Base-by-base conservation (phyloP, 2,888 invertebrate genomes). In the Axea sp. region DNA sequence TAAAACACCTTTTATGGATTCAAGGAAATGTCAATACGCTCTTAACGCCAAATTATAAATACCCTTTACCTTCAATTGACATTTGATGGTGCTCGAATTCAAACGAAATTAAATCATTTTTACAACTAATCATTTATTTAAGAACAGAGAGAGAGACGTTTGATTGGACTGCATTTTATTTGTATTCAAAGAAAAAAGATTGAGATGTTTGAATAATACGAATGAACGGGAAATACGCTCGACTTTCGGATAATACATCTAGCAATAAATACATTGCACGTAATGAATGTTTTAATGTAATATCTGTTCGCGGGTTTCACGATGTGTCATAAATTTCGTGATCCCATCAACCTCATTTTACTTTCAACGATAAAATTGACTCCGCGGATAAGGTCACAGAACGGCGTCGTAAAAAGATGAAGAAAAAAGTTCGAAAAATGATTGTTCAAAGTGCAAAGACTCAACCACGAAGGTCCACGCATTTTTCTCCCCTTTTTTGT, bases 391-490 rank as follows among this genome's bases (percentile, higher is more conserved):
- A 57, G 69, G 69, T 69, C 53, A 45, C 24, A 47, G 47, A 47
- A 45, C 33, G 60, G 60, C 8, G 55, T 24, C 41, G 26, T 49
- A 57, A 64, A 64, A 55, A 55, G 28, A 5, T n/a, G 30, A 24
- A 4, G 33, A 39, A 19, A 35, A 37, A 37, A 51, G 33, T 28
- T 57, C 39, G 11, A 30, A 51, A 51, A 45, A 62, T 62, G 67
- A 55, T 68, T 35, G 49, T 45, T 49, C 43, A 17, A 69, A 64
- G 74, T 65, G 60, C 76, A 75, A 67, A 62, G 75, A 75, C 75
- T 73, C 55, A 53, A 30, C 69, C 60, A 55, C 26, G 62, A 64
- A 71, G 74, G 59, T 64, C 33, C 45, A 69, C 74, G 45, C 57
- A 64, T 69, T 69, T 69, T 65, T 47, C n/a, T n/a, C n/a, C n/a